Evolutionary conservation across 2,888 invertebrate genomes (phyloP).

Genomic region (Cactoblastis cactorum): DNA sequence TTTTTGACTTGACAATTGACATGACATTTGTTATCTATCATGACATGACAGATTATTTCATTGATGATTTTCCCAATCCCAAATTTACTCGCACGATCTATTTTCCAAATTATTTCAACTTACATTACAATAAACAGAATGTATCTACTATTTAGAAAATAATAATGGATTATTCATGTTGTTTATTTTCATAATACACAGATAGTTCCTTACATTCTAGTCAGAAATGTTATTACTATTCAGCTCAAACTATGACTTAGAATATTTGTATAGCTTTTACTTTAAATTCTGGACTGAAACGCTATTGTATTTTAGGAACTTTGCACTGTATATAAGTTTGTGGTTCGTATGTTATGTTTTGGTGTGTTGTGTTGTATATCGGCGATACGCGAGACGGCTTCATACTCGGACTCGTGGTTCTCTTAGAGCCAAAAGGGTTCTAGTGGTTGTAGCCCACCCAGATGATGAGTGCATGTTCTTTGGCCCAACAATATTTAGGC

Average conservation of each 20-base stretch:
- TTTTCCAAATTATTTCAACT: background rate
- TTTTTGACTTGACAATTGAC: too few relatives aligned
- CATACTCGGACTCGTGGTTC: conserved; percentile 72
- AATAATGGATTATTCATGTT: background rate
- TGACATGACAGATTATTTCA: too few relatives aligned
- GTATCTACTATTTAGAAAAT: background rate
- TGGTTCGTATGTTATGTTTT: conserved; percentile 76
- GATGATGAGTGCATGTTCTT: conserved; percentile 99
- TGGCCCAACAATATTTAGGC: conserved; percentile 90
- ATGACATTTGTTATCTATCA: too few relatives aligned
- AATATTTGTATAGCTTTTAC: conserved; percentile 56
- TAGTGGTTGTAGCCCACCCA: conserved; percentile 96
- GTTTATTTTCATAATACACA: background rate
- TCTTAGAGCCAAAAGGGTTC: conserved; percentile 79
- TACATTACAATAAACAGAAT: background rate
- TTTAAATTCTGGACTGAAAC: conserved; percentile 55
- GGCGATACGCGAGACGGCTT: conserved; percentile 71
- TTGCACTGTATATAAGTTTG: conserved; percentile 68
- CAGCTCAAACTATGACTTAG: conserved; percentile 43
- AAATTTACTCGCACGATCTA: background rate
- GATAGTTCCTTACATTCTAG: conserved; percentile 35
- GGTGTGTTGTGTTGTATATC: conserved; percentile 72
- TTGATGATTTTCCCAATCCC: too few relatives aligned
- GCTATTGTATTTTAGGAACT: conserved; percentile 59
- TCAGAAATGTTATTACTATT: conserved; percentile 65